Evolutionary conservation across 2,797 vertebrate species (phyloP), one percentile per base, ranked within the genome.

Genomic region (Merluccius polli): DNA sequence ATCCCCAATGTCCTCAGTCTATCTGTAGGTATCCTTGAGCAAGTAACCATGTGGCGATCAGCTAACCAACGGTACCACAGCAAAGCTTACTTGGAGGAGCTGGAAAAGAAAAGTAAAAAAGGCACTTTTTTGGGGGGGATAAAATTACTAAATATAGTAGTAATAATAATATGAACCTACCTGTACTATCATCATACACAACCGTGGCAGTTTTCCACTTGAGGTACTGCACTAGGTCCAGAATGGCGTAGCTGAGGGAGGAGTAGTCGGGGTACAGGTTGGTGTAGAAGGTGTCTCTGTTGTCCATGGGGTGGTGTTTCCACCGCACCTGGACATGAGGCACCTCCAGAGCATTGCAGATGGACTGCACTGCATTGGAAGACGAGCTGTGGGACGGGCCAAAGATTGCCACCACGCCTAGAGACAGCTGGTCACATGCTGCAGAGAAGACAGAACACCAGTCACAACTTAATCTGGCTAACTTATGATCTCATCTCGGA

Each of bases 291-390:
- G 93, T 94, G 90, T 99, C 98, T 86, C 97, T 96, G 93, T 99
- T 99, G 91, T 99, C 97, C 95, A 98, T 86, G 0, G 98, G 98
- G 81, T 99, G 98, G 70, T 99, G 98, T 87, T 99, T 99, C 98
- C 98, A 99, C n/a, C 97, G 95, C 44, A 99, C 95, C 87, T 99
- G 98, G 75, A 99, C 93, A 90, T 99, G 98, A 10, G 98, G 98
- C 0, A 99, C 98, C 74, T 99, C 98, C 92, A 99, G 83, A 1
- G 98, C 98, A 0, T 99, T 99, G 93, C 98, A 99, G 82, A 99
- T 99, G 13, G 97, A 99, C 93, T 99, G 98, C 73, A 99, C 98
- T 0, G 98, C 97, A 0, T 98, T 99, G 75, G 98, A 99, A 0
- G 98, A 99, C 16, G 97, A 98, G 82, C 97, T 98, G 80, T 99